phyloP scores from a whole-genome alignment of 2,113 vertebrate species.

The Bubo blakistoni region DNA sequence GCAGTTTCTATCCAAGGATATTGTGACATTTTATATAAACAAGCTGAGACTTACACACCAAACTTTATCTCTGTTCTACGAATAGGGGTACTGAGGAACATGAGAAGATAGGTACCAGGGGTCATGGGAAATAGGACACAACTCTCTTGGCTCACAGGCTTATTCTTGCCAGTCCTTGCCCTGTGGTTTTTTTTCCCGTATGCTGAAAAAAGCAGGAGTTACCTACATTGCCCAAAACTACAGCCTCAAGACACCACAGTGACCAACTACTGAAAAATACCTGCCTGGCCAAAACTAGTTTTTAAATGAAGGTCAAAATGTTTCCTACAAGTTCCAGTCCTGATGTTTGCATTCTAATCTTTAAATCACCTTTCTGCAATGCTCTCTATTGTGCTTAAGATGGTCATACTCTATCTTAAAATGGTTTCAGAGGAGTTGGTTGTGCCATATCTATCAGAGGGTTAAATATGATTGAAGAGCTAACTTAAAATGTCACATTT shows the following conservation, averaged over 20 bases:
- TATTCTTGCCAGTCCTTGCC: background rate
- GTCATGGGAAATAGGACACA: slow-evolving; percentile 24
- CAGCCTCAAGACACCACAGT: background rate
- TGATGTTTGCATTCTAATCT: background rate
- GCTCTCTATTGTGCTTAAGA: background rate
- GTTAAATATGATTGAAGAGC: background rate
- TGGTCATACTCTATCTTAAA: background rate
- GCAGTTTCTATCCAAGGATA: background rate
- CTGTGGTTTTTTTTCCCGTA: background rate
- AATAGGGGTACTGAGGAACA: background rate
- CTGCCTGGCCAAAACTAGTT: background rate
- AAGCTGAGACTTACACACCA: background rate
- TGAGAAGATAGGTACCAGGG: background rate
- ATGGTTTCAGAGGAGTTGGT: background rate
- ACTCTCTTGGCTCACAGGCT: background rate
- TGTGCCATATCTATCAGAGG: background rate
- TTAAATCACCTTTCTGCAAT: background rate
- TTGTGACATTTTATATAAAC: slow-evolving; percentile 42
- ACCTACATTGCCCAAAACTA: background rate
- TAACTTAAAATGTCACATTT: background rate
- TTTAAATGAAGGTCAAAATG: background rate
- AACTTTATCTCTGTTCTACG: slow-evolving; percentile 26
- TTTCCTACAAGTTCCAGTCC: background rate
- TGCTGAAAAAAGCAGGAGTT: background rate
- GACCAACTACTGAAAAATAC: background rate